phyloP scores from a whole-genome alignment of 2,113 vertebrate genomes.

The Saccopteryx bilineata region DNA sequence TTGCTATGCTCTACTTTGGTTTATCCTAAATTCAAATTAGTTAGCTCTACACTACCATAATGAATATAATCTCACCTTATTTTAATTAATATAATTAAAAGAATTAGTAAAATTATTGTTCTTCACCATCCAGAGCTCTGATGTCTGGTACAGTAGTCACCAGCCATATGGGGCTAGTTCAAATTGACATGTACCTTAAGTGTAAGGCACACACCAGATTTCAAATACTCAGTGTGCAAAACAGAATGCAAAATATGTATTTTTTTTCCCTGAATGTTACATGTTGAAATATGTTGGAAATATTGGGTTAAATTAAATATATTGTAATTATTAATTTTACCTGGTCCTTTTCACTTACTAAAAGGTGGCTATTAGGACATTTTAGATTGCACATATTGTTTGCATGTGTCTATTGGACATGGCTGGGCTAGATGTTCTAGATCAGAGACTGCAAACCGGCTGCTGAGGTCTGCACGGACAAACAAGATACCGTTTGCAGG shows the following conservation, averaged over 20 bases:
- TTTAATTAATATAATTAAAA: background rate
- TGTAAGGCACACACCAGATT: background rate
- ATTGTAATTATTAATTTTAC: background rate
- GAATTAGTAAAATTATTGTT: background rate
- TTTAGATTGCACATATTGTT: background rate
- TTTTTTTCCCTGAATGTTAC: background rate
- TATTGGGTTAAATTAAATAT: background rate
- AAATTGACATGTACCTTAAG: background rate
- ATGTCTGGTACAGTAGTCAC: background rate
- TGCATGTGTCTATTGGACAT: rapidly evolving
- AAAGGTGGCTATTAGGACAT: background rate
- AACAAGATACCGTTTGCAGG: background rate
- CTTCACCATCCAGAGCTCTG: background rate
- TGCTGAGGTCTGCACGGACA: background rate
- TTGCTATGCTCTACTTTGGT: background rate
- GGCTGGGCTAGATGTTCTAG: too few relatives aligned
- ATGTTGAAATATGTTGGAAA: background rate
- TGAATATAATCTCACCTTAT: background rate
- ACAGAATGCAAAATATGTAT: background rate
- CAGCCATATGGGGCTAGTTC: background rate
- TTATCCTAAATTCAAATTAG: background rate
- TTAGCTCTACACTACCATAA: background rate
- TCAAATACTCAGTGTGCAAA: background rate
- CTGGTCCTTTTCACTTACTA: background rate
- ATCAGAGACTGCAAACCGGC: background rate